Base-by-base conservation (phyloP, 2,113 vertebrate species). In the Sus scrofa region DNA sequence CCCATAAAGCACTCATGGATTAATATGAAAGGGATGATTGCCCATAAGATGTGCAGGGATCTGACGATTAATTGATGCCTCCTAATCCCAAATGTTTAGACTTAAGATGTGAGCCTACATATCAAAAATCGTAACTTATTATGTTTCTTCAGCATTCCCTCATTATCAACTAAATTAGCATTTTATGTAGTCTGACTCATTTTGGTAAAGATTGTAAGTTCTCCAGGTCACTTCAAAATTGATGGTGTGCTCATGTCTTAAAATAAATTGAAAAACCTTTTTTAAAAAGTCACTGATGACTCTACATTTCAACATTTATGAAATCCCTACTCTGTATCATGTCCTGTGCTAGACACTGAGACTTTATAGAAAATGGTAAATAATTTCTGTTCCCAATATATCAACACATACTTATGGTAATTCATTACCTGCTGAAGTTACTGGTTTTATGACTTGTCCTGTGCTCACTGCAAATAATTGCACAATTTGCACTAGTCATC, bases 391-490 rank as follows among this genome's bases (percentile, higher is more conserved):
- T 93, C 16, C 50, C 18, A 67, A 27, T 78, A 63, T 86, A 82
- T n/a, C 39, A 81, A 65, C 3, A 85, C 11, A 75, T 70, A 63
- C 81, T 85, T 70, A 50, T 74, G 24, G 22, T 39, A 84, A 91
- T 90, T 84, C 22, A 32, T 91, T 94, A 50, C 24, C 52, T 91
- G 74, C 32, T 91, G 50, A 88, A 82, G 39, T 81, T 95, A 56
- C 44, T 95, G 34, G 7, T 56, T 82, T 95, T 81, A 52, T 91
- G 32, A 84, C 89, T 67, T 79, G 20, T 90, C 11, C n/a, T 87
- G 18, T 77, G 32, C 77, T 94, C 7, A 75, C 54, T 93, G 16
- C 52, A 68, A 88, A 78, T 88, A 79, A 94, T n/a, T 85, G 60
- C 6, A 60, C 44, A 94, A 3, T 77, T 67, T 89, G 26, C 5